Evolutionary conservation across 1,140 invertebrate species (phyloP), one percentile per base, ranked within the genome.

Genomic region (Lanistes nyassanus): DNA sequence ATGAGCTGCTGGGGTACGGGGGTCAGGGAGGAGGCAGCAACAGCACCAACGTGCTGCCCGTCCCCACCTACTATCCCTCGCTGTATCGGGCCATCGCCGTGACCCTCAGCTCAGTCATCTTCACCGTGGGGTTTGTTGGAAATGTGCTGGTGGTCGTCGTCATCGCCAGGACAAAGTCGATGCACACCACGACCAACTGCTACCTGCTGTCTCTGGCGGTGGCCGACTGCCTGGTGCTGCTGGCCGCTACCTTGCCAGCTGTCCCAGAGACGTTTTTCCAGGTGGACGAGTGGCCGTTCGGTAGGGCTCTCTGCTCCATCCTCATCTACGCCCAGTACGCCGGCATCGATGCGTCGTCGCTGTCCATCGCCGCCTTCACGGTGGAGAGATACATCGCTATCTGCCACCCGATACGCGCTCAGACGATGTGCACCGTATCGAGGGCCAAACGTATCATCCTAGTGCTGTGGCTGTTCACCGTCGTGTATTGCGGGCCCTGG

Each of bases 301-400:
- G 93, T 0, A 84, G 89, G 21, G 82, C 90, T 5, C 91, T 92
- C 34, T 94, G 93, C 83, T 89, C 91, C 0, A 73, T 92, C 11
- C 89, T 93, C 71, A 90, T 93, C n/a, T 94, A 93, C 82, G 85
- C 91, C 5, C 92, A 93, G 80, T 92, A 93, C 85, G 85, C 93
- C 16, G 94, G 93, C 4, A 93, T 94, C 75, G 94, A 94, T 84
- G 96, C 96, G 0, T 97, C 97, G 0, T 94, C 98, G 0, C 90
- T 98, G 64, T 96, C 95, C 16, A 97, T 97, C 72, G 95, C 94
- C 0, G 94, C 95, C 0, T 99, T 99, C 88, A 98, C 97, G 0
- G 92, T 98, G 21, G 97, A 99, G 87, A 89, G 97, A 72, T 99
- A 98, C 87, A 93, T 98, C 51, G 96, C 96, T 34, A 98, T 98